A percentile compares a stretch with the other conserved stretches of the same genome.
Evolutionary conservation across 2,113 vertebrate genomes (phyloP).

Genomic region (Rhombomys opimus): DNA sequence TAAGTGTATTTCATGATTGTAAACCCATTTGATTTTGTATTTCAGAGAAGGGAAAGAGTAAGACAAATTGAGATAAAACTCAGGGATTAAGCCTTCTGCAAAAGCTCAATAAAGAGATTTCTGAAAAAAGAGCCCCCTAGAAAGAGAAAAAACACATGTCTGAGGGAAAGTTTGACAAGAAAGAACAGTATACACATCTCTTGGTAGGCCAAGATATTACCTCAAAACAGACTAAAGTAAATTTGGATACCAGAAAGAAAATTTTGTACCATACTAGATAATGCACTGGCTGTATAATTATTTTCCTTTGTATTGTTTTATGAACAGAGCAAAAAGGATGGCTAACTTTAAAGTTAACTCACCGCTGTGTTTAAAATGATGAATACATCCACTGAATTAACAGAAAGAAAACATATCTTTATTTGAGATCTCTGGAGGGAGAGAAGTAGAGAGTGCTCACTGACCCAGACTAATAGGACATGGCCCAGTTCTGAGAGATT

Average conservation of each 20-base stretch:
- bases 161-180: not conserved
- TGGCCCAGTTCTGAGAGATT: not conserved
- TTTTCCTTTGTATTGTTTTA: not conserved
- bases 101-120: not conserved
- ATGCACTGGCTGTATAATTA: not conserved
- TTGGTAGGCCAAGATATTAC: not conserved
- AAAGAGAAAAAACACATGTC: not conserved
- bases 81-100: not conserved
- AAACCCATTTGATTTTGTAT: not conserved
- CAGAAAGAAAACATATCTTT: not conserved
- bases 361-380: not conserved
- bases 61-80: not conserved
- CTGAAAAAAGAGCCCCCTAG: not conserved
- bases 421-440: not conserved
- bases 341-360: not conserved
- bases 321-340: not conserved
- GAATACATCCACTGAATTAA: not conserved
- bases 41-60: not conserved
- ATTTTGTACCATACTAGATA: not conserved
- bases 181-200: not conserved
- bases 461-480: not conserved
- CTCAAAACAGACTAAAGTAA: not conserved
- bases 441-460: not conserved
- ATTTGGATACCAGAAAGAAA: not conserved
- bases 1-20: not conserved